Evolutionary conservation across 2,113 vertebrate species (phyloP).

Genomic region (Corythornis madagascariensis): DNA sequence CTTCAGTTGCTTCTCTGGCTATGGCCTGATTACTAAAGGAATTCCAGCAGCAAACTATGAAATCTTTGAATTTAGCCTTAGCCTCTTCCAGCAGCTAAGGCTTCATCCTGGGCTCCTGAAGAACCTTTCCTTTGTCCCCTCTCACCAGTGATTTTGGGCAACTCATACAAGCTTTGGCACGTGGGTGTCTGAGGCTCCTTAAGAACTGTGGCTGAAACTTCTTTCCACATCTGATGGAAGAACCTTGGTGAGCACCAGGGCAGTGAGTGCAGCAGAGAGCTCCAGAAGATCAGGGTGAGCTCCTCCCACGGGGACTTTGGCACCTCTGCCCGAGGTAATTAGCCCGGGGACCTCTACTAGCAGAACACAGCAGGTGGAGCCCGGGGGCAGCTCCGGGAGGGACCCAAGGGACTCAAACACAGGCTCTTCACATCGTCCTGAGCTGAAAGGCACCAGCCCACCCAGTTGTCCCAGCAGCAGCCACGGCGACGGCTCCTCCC

Average conservation of each 20-base stretch:
- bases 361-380: background rate
- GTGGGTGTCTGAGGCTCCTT: accelerated
- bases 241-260: background rate
- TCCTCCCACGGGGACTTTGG: background rate
- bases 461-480: background rate
- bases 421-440: background rate
- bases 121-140: background rate
- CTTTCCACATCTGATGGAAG: background rate
- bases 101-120: background rate
- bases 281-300: background rate
- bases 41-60: background rate
- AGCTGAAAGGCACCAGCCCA: background rate
- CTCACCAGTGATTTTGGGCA: background rate
- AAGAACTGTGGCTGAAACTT: background rate
- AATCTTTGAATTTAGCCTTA: background rate
- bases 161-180: background rate
- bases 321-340: background rate
- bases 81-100: background rate
- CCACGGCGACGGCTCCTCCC: background rate
- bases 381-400: background rate
- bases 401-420: background rate
- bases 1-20: background rate
- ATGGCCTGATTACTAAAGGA: background rate
- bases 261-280: background rate
- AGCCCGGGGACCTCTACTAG: background rate